Percentiles rank a stretch among this genome's conserved stretches.
phyloP scores from a whole-genome alignment of 2,113 vertebrate species.

The Smithornis capensis region DNA sequence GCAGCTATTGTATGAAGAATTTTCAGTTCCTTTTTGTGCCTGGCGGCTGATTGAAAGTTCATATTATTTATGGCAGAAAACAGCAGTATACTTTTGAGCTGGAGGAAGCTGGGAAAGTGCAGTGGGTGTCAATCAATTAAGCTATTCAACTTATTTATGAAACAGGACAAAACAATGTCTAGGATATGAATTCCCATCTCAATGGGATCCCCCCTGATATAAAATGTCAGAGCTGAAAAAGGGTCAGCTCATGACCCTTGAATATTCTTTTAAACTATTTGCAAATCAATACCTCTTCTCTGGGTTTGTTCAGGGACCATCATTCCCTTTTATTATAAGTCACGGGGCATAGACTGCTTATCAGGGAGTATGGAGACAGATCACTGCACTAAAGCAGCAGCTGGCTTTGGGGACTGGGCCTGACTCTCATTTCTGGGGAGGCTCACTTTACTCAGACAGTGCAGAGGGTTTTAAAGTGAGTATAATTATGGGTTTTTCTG shows the following conservation, averaged over 20 bases:
- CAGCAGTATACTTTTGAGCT: conserved; percentile 65
- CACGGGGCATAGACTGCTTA: conserved; percentile 41
- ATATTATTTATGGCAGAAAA: conserved; percentile 68
- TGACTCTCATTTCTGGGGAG: neutral
- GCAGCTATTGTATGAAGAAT: conserved; percentile 55
- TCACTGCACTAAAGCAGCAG: conserved; percentile 41
- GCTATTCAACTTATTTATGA: conserved; percentile 71
- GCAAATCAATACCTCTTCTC: conserved; percentile 68
- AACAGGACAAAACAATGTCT: conserved; percentile 68
- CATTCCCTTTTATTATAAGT: conserved; percentile 48
- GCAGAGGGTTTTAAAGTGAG: neutral
- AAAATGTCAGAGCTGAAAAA: conserved; percentile 68
- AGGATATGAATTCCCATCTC: conserved; percentile 68
- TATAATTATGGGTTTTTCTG: neutral
- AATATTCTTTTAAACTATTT: conserved; percentile 70
- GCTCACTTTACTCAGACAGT: neutral
- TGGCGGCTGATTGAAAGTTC: conserved; percentile 56
- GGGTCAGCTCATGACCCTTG: conserved; percentile 63
- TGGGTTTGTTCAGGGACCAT: conserved; percentile 51
- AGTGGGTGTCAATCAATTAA: conserved; percentile 69
- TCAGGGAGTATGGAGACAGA: conserved; percentile 40
- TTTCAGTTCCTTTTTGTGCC: conserved; percentile 57
- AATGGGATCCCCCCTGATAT: conserved; percentile 65
- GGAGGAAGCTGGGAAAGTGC: conserved; percentile 65
- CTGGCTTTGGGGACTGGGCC: conserved; percentile 9